phyloP scores from a whole-genome alignment of 2,113 vertebrate genomes.

The Ptilorrhoa leucosticta region DNA sequence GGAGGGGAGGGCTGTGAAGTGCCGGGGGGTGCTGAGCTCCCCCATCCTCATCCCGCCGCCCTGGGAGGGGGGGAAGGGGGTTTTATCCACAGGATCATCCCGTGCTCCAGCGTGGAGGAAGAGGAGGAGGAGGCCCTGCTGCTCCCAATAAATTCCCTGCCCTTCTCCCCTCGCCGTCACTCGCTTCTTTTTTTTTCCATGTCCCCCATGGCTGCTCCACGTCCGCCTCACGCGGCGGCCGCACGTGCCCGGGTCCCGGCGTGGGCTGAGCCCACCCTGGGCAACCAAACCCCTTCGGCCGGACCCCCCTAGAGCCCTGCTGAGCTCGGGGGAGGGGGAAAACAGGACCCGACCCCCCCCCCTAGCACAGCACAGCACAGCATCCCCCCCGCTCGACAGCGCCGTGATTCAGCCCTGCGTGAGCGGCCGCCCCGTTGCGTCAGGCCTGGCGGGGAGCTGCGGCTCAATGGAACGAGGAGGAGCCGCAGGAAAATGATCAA shows the following conservation, averaged over 20 bases:
- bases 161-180: background rate
- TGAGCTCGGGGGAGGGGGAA: background rate
- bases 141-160: constrained; percentile 14
- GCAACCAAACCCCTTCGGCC: background rate
- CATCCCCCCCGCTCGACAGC: background rate
- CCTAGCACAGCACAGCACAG: too few species aligned
- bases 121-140: background rate
- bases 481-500: background rate
- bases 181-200: background rate
- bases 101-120: background rate
- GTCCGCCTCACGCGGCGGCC: background rate
- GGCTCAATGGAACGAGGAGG: constrained; percentile 21
- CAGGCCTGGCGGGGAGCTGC: background rate
- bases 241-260: rapidly evolving
- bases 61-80: rapidly evolving
- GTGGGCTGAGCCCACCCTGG: background rate
- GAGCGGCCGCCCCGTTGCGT: background rate
- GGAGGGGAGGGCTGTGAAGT: background rate
- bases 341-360: too few species aligned
- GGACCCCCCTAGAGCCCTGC: rapidly evolving
- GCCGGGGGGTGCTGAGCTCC: background rate
- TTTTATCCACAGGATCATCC: background rate
- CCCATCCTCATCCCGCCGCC: background rate
- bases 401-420: background rate
- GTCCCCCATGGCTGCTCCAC: rapidly evolving